These are phyloP conservation scores for Argentina silus DNA, from an alignment of 2,797 vertebrate species.

Conservation along the genomic window DNA sequence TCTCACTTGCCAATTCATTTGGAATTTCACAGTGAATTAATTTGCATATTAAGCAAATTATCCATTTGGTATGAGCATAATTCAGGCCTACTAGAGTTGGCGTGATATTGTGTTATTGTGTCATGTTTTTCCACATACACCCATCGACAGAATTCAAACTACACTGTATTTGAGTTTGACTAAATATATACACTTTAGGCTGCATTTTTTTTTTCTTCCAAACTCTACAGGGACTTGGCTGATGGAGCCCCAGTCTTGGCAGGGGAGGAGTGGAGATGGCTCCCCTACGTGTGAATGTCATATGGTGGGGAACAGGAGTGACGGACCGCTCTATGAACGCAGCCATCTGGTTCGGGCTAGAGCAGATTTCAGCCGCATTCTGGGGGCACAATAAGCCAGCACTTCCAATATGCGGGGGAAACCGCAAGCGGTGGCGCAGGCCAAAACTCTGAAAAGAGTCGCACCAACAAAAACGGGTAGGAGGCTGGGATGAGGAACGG, in stretches of 20 bases:
- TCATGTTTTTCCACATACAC: not conserved
- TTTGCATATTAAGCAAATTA: constrained; percentile 66
- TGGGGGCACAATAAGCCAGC: constrained; percentile 78
- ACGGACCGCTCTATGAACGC: constrained; percentile 71
- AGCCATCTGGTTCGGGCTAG: constrained; percentile 82
- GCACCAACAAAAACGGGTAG: constrained; percentile 41
- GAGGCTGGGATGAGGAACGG: constrained; percentile 25
- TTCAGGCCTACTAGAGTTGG: not conserved
- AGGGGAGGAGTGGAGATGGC: constrained; percentile 63
- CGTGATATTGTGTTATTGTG: not conserved
- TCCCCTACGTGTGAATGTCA: constrained; percentile 80
- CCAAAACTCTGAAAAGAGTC: constrained; percentile 20
- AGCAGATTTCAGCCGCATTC: constrained; percentile 81
- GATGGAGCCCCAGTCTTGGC: constrained; percentile 75
- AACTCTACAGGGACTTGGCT: constrained; percentile 74
- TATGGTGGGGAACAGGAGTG: constrained; percentile 82
- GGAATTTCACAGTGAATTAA: constrained; percentile 75
- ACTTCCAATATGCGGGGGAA: constrained; percentile 77
- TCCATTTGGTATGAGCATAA: constrained; percentile 54
- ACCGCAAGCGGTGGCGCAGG: constrained; percentile 41
- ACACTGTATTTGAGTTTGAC: not conserved
- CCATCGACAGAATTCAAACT: not conserved
- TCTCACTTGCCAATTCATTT: constrained; percentile 60
- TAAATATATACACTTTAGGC: not conserved
- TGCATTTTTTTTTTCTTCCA: constrained; percentile 24